A percentile compares a stretch with the other conserved stretches of the same genome.
Conservation (phyloP, 2,888 invertebrate genomes). For the Vannuccia rotundouncinata region DNA sequence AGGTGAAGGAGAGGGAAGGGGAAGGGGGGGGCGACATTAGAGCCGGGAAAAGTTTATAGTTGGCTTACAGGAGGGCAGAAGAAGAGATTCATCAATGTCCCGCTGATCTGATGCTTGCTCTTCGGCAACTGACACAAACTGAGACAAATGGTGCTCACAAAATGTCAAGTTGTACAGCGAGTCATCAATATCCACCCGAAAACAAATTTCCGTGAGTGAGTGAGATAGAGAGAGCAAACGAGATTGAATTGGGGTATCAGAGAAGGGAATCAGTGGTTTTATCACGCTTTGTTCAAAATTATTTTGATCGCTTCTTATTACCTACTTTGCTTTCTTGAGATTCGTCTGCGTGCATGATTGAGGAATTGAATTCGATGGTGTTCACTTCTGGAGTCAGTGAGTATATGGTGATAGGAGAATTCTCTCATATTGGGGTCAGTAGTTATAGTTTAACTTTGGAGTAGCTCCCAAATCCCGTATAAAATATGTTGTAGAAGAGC, state of each 20-base stretch:
- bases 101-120: not conserved
- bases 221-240: not conserved
- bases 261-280: not conserved
- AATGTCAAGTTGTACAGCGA: not conserved
- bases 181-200: not conserved
- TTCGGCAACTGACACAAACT: not conserved
- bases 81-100: not conserved
- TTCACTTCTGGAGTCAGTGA: no score
- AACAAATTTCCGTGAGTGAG: not conserved
- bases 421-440: no score
- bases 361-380: no score
- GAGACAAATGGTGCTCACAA: not conserved
- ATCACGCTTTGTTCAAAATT: not conserved
- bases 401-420: no score
- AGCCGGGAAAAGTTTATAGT: not conserved
- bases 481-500: no score
- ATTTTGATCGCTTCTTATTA: no score
- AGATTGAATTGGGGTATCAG: not conserved
- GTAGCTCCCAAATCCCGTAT: no score
- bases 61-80: not conserved
- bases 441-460: no score
- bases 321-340: no score
- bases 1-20: no score
- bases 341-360: no score
- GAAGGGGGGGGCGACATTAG: no score